phyloP scores from a whole-genome alignment of 2,113 vertebrate species.

The Morone saxatilis region DNA sequence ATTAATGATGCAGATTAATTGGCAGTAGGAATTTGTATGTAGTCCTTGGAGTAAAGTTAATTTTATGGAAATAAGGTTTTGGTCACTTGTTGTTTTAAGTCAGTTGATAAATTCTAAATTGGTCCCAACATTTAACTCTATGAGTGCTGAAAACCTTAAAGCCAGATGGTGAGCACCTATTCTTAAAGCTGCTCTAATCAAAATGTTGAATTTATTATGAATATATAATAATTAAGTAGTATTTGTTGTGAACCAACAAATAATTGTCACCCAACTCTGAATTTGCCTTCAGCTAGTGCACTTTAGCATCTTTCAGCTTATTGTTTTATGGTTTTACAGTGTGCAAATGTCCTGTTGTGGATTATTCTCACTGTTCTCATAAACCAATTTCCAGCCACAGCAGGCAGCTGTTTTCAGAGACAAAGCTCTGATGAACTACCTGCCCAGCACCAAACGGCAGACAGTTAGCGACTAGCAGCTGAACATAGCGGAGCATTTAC shows the following conservation, averaged over 20 bases:
- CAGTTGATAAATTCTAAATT: constrained; percentile 1
- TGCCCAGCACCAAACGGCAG: background rate
- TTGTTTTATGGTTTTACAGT: background rate
- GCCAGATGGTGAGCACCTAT: background rate
- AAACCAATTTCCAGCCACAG: background rate
- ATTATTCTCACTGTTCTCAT: background rate
- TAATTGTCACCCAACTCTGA: background rate
- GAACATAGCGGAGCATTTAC: background rate
- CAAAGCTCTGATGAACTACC: constrained; percentile 14
- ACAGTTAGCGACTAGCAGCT: background rate
- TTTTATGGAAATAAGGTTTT: constrained; percentile 56
- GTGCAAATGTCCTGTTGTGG: background rate
- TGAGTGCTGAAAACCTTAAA: background rate
- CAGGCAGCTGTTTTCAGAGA: background rate
- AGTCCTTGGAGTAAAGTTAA: constrained; percentile 12
- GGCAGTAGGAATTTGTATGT: constrained; percentile 13
- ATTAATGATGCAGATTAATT: constrained; percentile 64
- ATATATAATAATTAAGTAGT: too few relatives aligned
- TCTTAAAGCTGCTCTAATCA: background rate
- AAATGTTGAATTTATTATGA: background rate
- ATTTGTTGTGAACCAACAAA: background rate
- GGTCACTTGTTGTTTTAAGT: background rate
- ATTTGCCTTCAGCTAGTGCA: background rate
- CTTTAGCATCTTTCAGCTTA: constrained; percentile 4
- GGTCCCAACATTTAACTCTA: background rate